Conservation (phyloP, 2,888 invertebrate genomes). For the Sicus ferrugineus region DNA sequence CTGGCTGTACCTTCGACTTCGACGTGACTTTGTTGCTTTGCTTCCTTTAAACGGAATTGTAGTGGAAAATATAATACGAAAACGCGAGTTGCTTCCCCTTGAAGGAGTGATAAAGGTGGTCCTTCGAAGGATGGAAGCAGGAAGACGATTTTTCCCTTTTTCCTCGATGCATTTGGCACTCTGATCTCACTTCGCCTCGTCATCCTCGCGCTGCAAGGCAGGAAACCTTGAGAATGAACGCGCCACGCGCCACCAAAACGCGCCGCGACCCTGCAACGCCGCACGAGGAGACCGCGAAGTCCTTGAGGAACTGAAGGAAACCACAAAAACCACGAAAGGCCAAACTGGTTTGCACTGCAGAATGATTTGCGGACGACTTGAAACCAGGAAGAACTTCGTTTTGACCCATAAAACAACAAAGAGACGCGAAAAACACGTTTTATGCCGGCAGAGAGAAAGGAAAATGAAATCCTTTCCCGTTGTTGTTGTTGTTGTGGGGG, state of each 20-base stretch:
- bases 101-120: too few relatives aligned
- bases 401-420: conserved; percentile 41
- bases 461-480: conserved; percentile 13
- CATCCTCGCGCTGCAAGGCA: too few relatives aligned
- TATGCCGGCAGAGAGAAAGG: neutral
- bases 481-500: conserved; percentile 38
- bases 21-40: too few relatives aligned
- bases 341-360: conserved; percentile 39
- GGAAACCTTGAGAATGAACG: too few relatives aligned
- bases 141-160: too few relatives aligned
- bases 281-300: neutral
- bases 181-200: too few relatives aligned
- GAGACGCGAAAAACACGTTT: neutral
- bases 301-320: neutral
- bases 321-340: neutral
- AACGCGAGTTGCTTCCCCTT: too few relatives aligned
- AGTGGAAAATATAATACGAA: too few relatives aligned
- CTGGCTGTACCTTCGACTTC: neutral
- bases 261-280: neutral
- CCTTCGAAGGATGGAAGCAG: too few relatives aligned
- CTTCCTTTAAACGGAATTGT: too few relatives aligned
- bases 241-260: too few relatives aligned
- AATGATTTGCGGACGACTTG: conserved; percentile 44
- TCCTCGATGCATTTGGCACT: too few relatives aligned
- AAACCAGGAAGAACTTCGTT: conserved; percentile 40